Evolutionary conservation across 2,888 invertebrate species (phyloP).

Genomic region (Cantharis lateralis): DNA sequence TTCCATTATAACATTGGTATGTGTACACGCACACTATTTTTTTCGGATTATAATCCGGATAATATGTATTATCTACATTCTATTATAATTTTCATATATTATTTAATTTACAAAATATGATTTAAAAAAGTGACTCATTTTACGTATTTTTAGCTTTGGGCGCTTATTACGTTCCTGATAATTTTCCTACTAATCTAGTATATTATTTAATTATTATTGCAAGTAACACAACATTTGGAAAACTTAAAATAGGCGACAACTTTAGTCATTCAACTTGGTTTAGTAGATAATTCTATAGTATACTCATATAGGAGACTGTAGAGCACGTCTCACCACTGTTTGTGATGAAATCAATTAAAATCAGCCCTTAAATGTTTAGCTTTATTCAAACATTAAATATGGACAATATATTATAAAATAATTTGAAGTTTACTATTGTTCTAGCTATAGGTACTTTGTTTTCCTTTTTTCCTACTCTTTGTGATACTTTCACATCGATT

Average conservation of each 20-base stretch:
- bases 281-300: neutral
- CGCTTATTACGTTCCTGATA: no score
- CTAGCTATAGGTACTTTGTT: neutral
- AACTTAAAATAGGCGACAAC: neutral
- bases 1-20: no score
- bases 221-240: neutral
- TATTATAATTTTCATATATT: no score
- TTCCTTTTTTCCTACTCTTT: neutral
- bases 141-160: no score
- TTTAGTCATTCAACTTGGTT: neutral
- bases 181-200: no score
- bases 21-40: no score
- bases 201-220: neutral
- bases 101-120: no score
- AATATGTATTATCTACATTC: no score
- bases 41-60: no score
- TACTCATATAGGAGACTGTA: neutral
- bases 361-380: neutral
- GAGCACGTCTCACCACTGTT: neutral
- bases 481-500: neutral
- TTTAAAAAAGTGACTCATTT: no score
- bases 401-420: neutral
- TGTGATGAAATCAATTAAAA: neutral
- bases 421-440: neutral
- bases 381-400: neutral